Evolutionary conservation across 1,140 invertebrate species (phyloP).

Genomic region (Thrips palmi): DNA sequence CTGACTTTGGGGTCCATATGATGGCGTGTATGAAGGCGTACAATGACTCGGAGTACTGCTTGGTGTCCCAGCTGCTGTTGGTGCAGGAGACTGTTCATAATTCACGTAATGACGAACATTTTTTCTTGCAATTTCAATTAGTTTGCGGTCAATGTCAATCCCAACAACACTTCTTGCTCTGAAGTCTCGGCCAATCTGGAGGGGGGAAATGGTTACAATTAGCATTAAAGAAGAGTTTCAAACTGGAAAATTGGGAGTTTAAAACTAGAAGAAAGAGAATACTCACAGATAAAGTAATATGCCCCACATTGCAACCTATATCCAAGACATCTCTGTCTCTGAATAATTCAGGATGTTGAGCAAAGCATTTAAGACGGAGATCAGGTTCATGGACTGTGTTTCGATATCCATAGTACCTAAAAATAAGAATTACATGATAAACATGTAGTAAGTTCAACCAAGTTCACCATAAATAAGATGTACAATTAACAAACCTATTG

Average conservation of each 20-base stretch:
- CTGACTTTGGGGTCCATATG: slow-evolving; percentile 9
- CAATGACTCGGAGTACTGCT: slow-evolving; percentile 13
- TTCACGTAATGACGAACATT: slow-evolving; percentile 65
- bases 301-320: slow-evolving; percentile 94
- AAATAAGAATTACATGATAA: slow-evolving; percentile 16
- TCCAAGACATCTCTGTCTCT: slow-evolving; percentile 82
- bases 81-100: slow-evolving; percentile 15
- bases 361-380: slow-evolving; percentile 60
- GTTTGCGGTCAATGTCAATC: slow-evolving; percentile 83
- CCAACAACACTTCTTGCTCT: slow-evolving; percentile 71
- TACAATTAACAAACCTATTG: slow-evolving; percentile 38
- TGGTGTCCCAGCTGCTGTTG: slow-evolving; percentile 11
- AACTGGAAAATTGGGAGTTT: no score
- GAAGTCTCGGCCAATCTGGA: slow-evolving; percentile 61
- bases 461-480: slow-evolving; percentile 4
- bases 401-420: slow-evolving; percentile 83
- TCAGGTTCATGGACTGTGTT: slow-evolving; percentile 66
- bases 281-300: slow-evolving; percentile 72
- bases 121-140: slow-evolving; percentile 46
- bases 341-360: slow-evolving; percentile 63
- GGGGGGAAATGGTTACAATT: no score
- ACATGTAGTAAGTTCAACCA: neutral
- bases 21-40: slow-evolving; percentile 17
- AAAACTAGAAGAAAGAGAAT: no score
- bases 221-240: no score